Evolutionary conservation across 2,888 invertebrate species (phyloP), one percentile per base, ranked within the genome.

Genomic region (Epinotia bilunana): DNA sequence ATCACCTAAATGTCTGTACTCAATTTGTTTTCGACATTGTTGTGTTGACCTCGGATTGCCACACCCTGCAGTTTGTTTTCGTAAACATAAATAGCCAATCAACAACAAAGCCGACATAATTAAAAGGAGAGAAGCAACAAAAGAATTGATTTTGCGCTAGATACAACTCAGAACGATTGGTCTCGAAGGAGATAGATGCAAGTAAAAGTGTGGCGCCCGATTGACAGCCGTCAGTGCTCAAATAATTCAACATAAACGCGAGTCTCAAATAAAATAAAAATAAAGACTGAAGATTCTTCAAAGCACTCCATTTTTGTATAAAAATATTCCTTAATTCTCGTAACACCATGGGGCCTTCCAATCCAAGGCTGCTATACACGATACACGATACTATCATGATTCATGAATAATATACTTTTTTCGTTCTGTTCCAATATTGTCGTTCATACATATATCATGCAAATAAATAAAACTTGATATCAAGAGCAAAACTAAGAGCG

Each of bases 161-260:
- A 89, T 88, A 89, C 86, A 86, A 88, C 90, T 90, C 87, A 85
- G 85, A 87, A 84, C 78, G 82, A 82, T 86, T 85, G 84, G 84
- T 85, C 84, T 85, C 80, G 83, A 85, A 85, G 84, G 83, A 84
- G 86, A 86, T 86, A 83, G 84, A 85, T 86, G 86, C 83, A 83
- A 90, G 90, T 90, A 91, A 91, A 92, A 92, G 91, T 90, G 90
- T 89, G 88, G 90, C 88, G 89, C 86, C 84, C 82, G 86, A 89
- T 89, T 85, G 88, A 88, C 87, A 88, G 86, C 83, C 82, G 81
- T 84, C 85, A 82, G 80, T 82, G 46, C 85, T 86, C n/a, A n/a
- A n/a, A n/a, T 85, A 87, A 86, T 89, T 79, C 76, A 77, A 78
- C 81, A 81, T 78, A 86, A 88, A 86, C 84, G 86, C 85, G 86